These are phyloP conservation scores for Ctenodactylus gundi DNA, from an alignment of 2,113 vertebrate genomes.

Conservation along the genomic window DNA sequence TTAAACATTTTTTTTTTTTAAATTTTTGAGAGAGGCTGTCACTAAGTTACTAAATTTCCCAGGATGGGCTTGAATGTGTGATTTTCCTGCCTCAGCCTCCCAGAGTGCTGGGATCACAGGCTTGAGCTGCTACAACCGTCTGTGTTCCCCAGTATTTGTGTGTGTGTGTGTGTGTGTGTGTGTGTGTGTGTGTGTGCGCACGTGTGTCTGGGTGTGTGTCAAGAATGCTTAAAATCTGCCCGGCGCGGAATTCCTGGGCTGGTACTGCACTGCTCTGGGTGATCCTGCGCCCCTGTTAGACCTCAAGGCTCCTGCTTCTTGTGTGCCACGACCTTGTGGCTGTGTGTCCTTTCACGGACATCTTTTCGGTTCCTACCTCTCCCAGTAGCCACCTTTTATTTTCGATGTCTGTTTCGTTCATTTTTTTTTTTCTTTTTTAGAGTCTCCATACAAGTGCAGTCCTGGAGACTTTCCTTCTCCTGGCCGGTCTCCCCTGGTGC, in stretches of 20 bases:
- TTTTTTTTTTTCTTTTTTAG: neutral
- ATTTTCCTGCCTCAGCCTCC: too few species aligned
- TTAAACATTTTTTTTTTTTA: too few species aligned
- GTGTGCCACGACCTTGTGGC: rapidly evolving
- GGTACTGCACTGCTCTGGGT: rapidly evolving
- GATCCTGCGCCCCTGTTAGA: rapidly evolving
- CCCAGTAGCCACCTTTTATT: too few species aligned
- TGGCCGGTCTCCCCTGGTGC: neutral
- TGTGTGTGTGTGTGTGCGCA: neutral
- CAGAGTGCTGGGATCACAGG: too few species aligned
- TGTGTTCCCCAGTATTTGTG: too few species aligned
- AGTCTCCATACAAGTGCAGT: neutral
- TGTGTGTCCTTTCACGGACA: too few species aligned
- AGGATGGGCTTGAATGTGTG: too few species aligned
- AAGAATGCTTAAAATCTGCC: neutral
- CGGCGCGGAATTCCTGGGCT: neutral
- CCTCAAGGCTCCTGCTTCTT: neutral
- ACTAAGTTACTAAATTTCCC: too few species aligned
- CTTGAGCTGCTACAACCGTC: too few species aligned
- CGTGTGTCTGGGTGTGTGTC: neutral
- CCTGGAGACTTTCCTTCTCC: neutral
- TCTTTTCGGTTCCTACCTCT: neutral
- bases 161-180: neutral
- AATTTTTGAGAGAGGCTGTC: too few species aligned
- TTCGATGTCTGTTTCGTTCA: neutral